Evolutionary conservation across 2,888 invertebrate genomes (phyloP).

Genomic region (Xestia c-nigrum): DNA sequence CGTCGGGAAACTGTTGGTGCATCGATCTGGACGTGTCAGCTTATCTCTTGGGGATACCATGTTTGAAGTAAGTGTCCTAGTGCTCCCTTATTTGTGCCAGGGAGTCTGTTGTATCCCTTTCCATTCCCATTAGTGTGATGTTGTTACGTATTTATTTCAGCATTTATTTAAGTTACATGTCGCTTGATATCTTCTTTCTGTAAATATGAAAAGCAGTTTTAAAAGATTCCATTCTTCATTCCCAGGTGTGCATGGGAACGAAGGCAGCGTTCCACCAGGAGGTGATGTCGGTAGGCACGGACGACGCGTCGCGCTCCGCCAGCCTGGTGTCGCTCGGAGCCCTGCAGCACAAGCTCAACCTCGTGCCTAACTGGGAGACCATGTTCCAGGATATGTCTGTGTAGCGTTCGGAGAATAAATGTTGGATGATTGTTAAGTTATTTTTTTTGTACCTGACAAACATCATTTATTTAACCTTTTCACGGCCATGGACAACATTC

Average conservation of each 20-base stretch:
- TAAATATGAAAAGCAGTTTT: not conserved
- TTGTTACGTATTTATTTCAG: too few species aligned
- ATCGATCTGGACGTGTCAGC: constrained; percentile 90
- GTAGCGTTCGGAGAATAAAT: constrained; percentile 54
- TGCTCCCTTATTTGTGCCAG: not conserved
- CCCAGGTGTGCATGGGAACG: constrained; percentile 89
- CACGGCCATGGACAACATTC: too few species aligned
- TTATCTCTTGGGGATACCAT: constrained; percentile 89
- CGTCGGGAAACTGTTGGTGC: constrained; percentile 90
- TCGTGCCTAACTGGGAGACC: constrained; percentile 90
- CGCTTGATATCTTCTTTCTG: not conserved
- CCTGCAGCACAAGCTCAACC: constrained; percentile 90
- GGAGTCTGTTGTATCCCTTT: not conserved
- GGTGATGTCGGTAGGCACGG: constrained; percentile 89
- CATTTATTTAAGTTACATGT: not conserved
- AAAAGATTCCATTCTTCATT: not conserved
- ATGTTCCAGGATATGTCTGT: constrained; percentile 80
- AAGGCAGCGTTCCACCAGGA: constrained; percentile 91
- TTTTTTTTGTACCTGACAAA: not conserved
- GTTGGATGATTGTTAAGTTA: not conserved
- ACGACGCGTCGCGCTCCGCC: constrained; percentile 89
- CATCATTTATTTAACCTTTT: too few species aligned
- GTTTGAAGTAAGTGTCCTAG: constrained; percentile 83
- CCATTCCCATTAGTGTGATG: too few species aligned
- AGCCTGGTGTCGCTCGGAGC: constrained; percentile 90